Conservation (phyloP, 2,113 vertebrate genomes). For the Salvelinus alpinus region DNA sequence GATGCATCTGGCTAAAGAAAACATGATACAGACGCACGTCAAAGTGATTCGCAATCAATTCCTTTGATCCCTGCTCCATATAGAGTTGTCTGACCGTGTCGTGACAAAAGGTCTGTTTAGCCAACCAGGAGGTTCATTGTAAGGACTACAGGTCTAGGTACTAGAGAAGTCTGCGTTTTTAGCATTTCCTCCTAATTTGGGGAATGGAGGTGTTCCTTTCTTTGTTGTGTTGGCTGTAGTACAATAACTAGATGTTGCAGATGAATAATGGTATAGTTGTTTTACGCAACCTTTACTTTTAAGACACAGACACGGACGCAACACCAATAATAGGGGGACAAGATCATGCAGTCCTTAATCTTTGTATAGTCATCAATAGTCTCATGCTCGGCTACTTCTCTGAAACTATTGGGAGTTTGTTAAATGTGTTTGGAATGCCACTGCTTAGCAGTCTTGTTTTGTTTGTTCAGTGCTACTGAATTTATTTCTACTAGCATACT, state of each 20-base stretch:
- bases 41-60: neutral
- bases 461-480: neutral
- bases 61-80: constrained; percentile 7
- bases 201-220: neutral
- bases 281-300: neutral
- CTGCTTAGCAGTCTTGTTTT: neutral
- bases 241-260: neutral
- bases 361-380: neutral
- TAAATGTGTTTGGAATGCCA: neutral
- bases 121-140: neutral
- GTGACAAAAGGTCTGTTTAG: too few relatives aligned
- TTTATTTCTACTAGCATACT: neutral
- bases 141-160: neutral
- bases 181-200: neutral
- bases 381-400: neutral
- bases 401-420: neutral
- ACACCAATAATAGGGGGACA: neutral
- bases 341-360: neutral
- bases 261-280: neutral
- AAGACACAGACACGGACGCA: neutral
- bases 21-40: neutral
- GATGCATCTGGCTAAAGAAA: neutral
- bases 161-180: neutral
- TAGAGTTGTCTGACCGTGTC: neutral
- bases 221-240: neutral